Evolutionary conservation across 2,888 invertebrate genomes (phyloP), one percentile per base, ranked within the genome.

Genomic region (Leuctra nigra): DNA sequence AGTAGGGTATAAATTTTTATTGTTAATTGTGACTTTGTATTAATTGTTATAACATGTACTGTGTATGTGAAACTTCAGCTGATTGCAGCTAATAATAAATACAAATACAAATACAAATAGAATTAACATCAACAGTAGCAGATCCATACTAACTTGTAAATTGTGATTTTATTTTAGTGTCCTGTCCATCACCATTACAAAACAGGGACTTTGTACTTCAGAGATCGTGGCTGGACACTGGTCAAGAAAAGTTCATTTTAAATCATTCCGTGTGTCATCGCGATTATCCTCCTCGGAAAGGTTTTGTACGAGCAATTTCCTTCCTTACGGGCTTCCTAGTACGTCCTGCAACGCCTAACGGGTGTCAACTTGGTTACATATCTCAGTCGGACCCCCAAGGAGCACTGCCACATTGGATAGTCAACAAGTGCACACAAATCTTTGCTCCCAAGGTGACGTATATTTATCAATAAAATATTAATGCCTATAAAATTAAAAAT

Each of bases 131-230:
- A n/a, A n/a, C n/a, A n/a, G n/a, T n/a, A n/a, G n/a, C n/a, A n/a
- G n/a, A n/a, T n/a, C n/a, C n/a, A n/a, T n/a, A n/a, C n/a, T n/a
- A n/a, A n/a, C n/a, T 55, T 35, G 48, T 68, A n/a, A n/a, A n/a
- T n/a, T n/a, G n/a, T n/a, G n/a, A n/a, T n/a, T n/a, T n/a, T n/a
- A n/a, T n/a, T 68, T 35, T 74, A 91, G 91, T 91, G 79, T 85
- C 88, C 53, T 89, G 91, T 68, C 91, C 91, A 38, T 80, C 90
- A 22, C 91, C 92, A 1, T 77, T 92, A 68, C 89, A 88, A 75
- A 91, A 91, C 73, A 78, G 94, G 61, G 94, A 95, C 74, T 94
- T 94, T 75, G 88, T 95, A 52, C 79, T 92, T 65, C 91, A 92
- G 77, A 78, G 94, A 63, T 92, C 92, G 16, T 94, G 94, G 94